These are phyloP conservation scores for Helicoverpa zea DNA, from an alignment of 1,140 invertebrate species.

Conservation along the genomic window DNA sequence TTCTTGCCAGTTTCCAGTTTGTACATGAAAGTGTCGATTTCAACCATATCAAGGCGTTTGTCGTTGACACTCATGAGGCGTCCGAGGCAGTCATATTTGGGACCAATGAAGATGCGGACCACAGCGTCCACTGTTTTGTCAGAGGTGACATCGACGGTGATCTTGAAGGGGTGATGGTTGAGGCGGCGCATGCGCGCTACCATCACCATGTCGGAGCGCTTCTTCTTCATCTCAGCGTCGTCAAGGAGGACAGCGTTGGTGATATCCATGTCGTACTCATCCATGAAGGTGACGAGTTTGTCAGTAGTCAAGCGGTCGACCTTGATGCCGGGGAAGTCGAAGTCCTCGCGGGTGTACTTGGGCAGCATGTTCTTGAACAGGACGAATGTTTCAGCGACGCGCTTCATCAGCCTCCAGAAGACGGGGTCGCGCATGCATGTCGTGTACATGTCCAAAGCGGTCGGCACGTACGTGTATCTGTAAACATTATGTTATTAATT, in stretches of 20 bases:
- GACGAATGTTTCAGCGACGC: conserved; percentile 84
- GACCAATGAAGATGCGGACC: conserved; percentile 88
- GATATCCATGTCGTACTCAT: conserved; percentile 90
- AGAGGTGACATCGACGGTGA: conserved; percentile 87
- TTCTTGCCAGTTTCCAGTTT: conserved; percentile 89
- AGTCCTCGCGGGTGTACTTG: conserved; percentile 88
- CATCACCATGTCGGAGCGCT: conserved; percentile 79
- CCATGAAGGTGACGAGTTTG: conserved; percentile 91
- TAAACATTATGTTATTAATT: not conserved
- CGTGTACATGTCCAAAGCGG: conserved; percentile 78
- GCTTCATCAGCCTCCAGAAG: conserved; percentile 89
- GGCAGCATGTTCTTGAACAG: conserved; percentile 86
- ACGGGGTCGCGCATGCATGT: conserved; percentile 90
- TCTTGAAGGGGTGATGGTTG: conserved; percentile 88
- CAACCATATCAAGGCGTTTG: conserved; percentile 88
- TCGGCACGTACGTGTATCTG: conserved; percentile 82
- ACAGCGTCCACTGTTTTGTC: conserved; percentile 86
- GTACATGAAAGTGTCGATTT: conserved; percentile 90
- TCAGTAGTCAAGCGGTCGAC: conserved; percentile 89
- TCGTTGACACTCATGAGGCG: conserved; percentile 85
- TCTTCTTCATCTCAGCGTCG: conserved; percentile 75
- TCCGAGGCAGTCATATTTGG: conserved; percentile 87
- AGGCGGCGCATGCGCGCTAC: conserved; percentile 81
- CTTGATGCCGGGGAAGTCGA: conserved; percentile 88
- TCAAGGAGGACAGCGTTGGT: conserved; percentile 88